Percentiles rank a stretch among this genome's conserved stretches.
Evolutionary conservation across 2,113 vertebrate genomes (phyloP).

Genomic region (Xenus cinereus): DNA sequence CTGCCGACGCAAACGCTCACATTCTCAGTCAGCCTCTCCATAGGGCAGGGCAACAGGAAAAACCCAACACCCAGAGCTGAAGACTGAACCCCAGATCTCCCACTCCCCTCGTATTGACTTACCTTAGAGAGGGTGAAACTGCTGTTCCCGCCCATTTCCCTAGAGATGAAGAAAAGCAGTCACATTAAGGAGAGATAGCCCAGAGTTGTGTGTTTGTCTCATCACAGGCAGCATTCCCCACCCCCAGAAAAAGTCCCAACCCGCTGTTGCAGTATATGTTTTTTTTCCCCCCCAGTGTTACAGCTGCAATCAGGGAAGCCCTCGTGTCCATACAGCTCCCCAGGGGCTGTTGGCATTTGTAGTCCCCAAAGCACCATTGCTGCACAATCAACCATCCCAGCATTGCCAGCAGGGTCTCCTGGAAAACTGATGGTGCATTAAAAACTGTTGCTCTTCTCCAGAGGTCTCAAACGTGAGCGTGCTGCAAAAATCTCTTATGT

Average conservation of each 20-base stretch:
- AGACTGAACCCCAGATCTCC: background rate
- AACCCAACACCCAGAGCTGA: background rate
- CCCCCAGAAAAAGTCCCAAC: background rate
- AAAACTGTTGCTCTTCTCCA: background rate
- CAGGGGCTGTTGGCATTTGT: background rate
- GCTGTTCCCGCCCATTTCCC: conserved; percentile 54
- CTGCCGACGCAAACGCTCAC: background rate
- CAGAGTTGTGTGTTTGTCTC: background rate
- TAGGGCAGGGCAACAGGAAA: background rate
- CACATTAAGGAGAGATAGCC: background rate
- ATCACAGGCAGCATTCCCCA: background rate
- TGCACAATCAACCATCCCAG: background rate
- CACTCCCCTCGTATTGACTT: background rate
- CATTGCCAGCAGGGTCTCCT: background rate
- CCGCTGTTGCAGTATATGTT: background rate
- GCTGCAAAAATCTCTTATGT: background rate
- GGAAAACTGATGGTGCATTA: background rate
- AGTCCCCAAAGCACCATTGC: background rate
- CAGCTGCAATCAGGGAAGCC: background rate
- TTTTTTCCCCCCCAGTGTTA: background rate
- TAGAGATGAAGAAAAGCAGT: background rate
- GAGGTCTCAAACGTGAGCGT: background rate
- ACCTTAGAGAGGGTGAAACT: conserved; percentile 62
- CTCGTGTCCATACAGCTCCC: background rate
- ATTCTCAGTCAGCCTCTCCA: background rate